phyloP scores from a whole-genome alignment of 2,113 vertebrate genomes.

The Lophius piscatorius region DNA sequence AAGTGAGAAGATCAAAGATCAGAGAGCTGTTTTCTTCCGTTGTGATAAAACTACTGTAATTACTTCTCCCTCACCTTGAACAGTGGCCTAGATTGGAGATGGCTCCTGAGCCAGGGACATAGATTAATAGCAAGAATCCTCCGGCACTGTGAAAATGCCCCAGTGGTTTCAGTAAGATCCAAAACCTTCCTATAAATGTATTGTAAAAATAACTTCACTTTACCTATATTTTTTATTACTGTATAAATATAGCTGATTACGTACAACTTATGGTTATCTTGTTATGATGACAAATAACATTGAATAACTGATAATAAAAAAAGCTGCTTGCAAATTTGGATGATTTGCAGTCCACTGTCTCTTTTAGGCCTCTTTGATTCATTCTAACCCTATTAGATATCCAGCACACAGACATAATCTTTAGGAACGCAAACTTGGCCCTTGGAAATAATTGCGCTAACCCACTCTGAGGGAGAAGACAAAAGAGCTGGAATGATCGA shows the following conservation, averaged over 20 bases:
- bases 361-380: conserved; percentile 27
- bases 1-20: conserved; percentile 84
- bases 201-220: neutral
- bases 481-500: conserved; percentile 74
- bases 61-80: conserved; percentile 70
- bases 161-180: conserved; percentile 12
- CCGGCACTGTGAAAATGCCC: conserved; percentile 7
- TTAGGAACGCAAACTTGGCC: conserved; percentile 63
- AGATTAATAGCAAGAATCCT: conserved; percentile 13
- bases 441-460: conserved; percentile 69
- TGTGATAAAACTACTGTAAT: conserved; percentile 67
- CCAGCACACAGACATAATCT: conserved; percentile 49
- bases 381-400: conserved; percentile 48
- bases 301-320: conserved; percentile 6
- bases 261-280: neutral
- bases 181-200: neutral
- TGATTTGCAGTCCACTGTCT: conserved; percentile 15
- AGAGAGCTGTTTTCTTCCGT: conserved; percentile 60
- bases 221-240: neutral
- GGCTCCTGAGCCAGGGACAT: conserved; percentile 52
- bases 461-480: conserved; percentile 66
- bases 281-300: neutral
- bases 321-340: conserved; percentile 15
- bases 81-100: conserved; percentile 73
- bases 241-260: too few species aligned